These are phyloP conservation scores for Prosapia bicincta DNA, from an alignment of 2,888 invertebrate genomes.

Conservation along the genomic window DNA sequence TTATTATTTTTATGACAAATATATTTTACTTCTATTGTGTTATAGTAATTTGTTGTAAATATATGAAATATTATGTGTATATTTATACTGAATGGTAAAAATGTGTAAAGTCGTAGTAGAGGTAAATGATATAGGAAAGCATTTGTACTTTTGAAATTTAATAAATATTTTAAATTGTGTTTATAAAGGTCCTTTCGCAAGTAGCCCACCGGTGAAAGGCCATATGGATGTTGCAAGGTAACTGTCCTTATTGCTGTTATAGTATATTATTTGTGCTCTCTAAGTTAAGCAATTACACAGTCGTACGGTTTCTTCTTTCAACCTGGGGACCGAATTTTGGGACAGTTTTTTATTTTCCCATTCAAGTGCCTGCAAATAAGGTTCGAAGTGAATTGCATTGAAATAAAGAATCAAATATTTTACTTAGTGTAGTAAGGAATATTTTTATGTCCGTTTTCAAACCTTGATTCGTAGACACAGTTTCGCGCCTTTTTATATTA, in stretches of 20 bases:
- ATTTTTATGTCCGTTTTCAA: not conserved
- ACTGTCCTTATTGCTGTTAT: too few species aligned
- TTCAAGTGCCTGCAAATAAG: not conserved
- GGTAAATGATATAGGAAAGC: not conserved
- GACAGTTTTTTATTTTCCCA: not conserved
- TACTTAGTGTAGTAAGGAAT: not conserved
- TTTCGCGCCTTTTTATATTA: not conserved
- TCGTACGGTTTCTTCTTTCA: not conserved
- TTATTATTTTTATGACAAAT: not conserved
- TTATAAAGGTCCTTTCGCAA: too few species aligned
- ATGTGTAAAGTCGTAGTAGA: not conserved
- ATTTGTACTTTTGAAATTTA: not conserved
- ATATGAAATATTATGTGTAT: not conserved
- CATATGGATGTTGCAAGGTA: too few species aligned
- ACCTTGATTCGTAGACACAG: not conserved
- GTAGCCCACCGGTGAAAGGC: too few species aligned
- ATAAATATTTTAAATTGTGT: too few species aligned
- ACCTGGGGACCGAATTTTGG: not conserved
- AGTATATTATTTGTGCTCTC: not conserved
- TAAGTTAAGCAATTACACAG: not conserved
- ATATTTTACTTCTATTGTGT: not conserved
- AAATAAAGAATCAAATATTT: not conserved
- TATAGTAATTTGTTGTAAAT: not conserved
- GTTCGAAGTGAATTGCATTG: not conserved
- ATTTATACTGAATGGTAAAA: not conserved